Percentiles rank a stretch among this genome's conserved stretches.
Evolutionary conservation across 2,797 vertebrate species (phyloP).

Genomic region (Triplophysa bombifrons): DNA sequence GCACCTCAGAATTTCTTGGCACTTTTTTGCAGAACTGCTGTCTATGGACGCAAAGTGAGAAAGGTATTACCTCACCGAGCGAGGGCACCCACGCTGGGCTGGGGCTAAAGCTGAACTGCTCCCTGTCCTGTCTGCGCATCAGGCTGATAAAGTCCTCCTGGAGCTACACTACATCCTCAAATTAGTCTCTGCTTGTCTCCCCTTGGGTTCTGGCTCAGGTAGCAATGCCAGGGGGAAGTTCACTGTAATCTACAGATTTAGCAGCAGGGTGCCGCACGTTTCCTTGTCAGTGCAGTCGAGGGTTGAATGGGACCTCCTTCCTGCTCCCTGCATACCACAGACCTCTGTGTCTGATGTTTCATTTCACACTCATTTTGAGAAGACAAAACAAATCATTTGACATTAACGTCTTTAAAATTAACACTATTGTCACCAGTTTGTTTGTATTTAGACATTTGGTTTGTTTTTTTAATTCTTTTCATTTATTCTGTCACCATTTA

Average conservation of each 20-base stretch:
- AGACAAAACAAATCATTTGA: slow-evolving; percentile 64
- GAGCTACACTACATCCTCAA: slow-evolving; percentile 24
- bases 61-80: slow-evolving; percentile 24
- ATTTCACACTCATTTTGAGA: slow-evolving; percentile 70
- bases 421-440: slow-evolving; percentile 61
- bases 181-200: slow-evolving; percentile 39
- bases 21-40: slow-evolving; percentile 1
- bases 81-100: slow-evolving; percentile 1
- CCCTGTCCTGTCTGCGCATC: slow-evolving; percentile 38
- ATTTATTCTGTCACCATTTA: slow-evolving; percentile 37
- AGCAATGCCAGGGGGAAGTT: slow-evolving; percentile 46
- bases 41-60: neutral
- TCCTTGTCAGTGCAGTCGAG: slow-evolving; percentile 38
- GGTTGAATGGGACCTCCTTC: slow-evolving; percentile 52
- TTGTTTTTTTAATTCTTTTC: slow-evolving; percentile 58
- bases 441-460: slow-evolving; percentile 63
- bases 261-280: slow-evolving; percentile 49
- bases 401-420: slow-evolving; percentile 70
- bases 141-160: slow-evolving; percentile 35
- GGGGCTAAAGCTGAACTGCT: slow-evolving; percentile 14
- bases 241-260: slow-evolving; percentile 69
- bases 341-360: slow-evolving; percentile 54
- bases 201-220: slow-evolving; percentile 30
- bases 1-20: neutral
- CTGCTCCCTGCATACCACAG: slow-evolving; percentile 36